Conservation (phyloP, 2,888 invertebrate genomes). For the Dorcus hopei region DNA sequence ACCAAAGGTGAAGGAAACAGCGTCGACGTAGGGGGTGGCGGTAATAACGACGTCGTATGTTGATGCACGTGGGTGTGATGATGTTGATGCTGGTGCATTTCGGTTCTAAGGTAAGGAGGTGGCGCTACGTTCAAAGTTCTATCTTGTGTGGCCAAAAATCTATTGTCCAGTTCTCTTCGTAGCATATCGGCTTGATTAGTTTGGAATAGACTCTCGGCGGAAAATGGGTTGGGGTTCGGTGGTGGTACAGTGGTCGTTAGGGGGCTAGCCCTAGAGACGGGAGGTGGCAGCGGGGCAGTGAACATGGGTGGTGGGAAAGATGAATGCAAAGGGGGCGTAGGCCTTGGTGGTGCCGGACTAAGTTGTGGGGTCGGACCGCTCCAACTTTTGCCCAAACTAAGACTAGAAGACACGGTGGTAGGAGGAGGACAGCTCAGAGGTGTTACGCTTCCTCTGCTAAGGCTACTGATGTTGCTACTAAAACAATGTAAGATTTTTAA, state of each 20-base stretch:
- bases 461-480: constrained; percentile 80
- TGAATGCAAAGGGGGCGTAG: constrained; percentile 55
- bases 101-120: constrained; percentile 63
- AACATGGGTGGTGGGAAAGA: constrained; percentile 55
- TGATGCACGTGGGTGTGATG: constrained; percentile 90
- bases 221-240: constrained; percentile 78
- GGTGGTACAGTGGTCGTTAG: constrained; percentile 49
- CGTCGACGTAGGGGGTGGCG: constrained; percentile 54
- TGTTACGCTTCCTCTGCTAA: constrained; percentile 66
- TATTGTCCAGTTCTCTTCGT: constrained; percentile 83
- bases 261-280: constrained; percentile 58
- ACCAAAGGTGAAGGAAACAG: constrained; percentile 68
- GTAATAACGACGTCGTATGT: constrained; percentile 68
- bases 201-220: constrained; percentile 84
- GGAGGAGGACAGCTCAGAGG: constrained; percentile 43
- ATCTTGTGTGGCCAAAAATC: constrained; percentile 86
- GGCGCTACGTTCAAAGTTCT: constrained; percentile 54
- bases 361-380: constrained; percentile 40
- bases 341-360: constrained; percentile 54
- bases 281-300: constrained; percentile 64
- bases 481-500: constrained; percentile 28
- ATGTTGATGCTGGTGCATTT: constrained; percentile 91
- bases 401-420: constrained; percentile 58
- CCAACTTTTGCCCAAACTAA: constrained; percentile 51
- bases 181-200: constrained; percentile 78